Conservation (phyloP, 2,888 invertebrate genomes). For the Gymnosoma rotundatum region DNA sequence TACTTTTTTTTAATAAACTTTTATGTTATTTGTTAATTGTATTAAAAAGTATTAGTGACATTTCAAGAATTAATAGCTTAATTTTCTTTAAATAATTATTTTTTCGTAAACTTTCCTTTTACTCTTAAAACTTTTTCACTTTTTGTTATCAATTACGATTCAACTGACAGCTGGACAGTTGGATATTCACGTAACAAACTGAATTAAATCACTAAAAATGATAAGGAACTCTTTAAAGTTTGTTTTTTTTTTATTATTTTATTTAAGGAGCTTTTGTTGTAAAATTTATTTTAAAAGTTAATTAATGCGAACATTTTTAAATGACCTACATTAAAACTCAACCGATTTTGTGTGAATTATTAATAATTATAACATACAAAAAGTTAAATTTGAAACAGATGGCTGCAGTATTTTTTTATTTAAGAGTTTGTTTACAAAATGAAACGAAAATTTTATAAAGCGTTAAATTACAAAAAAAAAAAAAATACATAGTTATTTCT, state of each 20-base stretch:
- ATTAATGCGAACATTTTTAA: no score
- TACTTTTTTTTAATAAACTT: slow-evolving; percentile 20
- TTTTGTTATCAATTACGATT: slow-evolving; percentile 26
- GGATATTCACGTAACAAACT: slow-evolving; percentile 40
- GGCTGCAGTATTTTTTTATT: no score
- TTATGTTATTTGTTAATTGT: slow-evolving; percentile 44
- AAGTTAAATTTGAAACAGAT: no score
- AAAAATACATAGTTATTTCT: no score
- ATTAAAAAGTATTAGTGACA: slow-evolving; percentile 64
- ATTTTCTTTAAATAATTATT: slow-evolving; percentile 27
- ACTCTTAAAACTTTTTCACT: slow-evolving; percentile 17
- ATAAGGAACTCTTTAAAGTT: not conserved
- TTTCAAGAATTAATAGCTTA: slow-evolving; percentile 54
- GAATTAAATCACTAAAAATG: slow-evolving; percentile 31
- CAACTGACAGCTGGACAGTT: not conserved
- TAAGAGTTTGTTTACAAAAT: no score
- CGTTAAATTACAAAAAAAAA: no score
- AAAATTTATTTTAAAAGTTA: not conserved
- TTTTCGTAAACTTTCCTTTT: slow-evolving; percentile 51
- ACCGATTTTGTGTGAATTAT: no score
- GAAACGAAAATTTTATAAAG: no score
- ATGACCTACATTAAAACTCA: no score
- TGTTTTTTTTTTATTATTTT: slow-evolving; percentile 4
- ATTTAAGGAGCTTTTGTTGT: slow-evolving; percentile 7
- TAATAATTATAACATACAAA: no score